Conservation (phyloP, 2,797 vertebrate genomes). For the Pangasius sanitwongsei region DNA sequence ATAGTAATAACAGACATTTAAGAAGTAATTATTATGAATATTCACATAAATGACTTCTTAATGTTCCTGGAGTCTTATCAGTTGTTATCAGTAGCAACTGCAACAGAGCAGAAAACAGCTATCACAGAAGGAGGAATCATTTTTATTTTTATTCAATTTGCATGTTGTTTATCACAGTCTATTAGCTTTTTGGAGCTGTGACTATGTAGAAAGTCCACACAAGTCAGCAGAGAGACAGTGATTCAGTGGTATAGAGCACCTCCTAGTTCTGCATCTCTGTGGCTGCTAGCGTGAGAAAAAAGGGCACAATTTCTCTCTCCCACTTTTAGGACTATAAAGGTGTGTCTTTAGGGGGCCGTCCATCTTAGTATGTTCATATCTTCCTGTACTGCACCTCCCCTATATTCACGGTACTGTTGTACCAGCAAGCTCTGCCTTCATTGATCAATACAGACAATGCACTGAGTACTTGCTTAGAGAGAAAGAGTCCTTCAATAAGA, state of each 20-base stretch:
- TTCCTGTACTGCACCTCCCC: constrained; percentile 62
- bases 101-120: constrained; percentile 20
- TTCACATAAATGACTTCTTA: constrained; percentile 24
- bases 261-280: background rate
- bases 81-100: background rate
- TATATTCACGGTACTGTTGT: constrained; percentile 81
- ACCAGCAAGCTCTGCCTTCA: constrained; percentile 82
- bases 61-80: background rate
- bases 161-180: background rate
- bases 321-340: background rate
- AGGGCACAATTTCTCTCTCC: background rate
- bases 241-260: background rate
- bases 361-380: background rate
- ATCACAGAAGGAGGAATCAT: background rate
- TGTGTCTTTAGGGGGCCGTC: background rate
- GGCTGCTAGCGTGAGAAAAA: background rate
- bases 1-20: constrained; percentile 40
- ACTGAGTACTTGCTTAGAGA: constrained; percentile 59
- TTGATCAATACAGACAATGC: constrained; percentile 86
- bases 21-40: constrained; percentile 24
- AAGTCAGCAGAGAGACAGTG: background rate
- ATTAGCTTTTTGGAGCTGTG: background rate
- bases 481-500: constrained; percentile 33
- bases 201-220: background rate
- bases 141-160: constrained; percentile 17